These are phyloP conservation scores for Plutomurus gul DNA, from an alignment of 1,140 invertebrate genomes.

Conservation along the genomic window DNA sequence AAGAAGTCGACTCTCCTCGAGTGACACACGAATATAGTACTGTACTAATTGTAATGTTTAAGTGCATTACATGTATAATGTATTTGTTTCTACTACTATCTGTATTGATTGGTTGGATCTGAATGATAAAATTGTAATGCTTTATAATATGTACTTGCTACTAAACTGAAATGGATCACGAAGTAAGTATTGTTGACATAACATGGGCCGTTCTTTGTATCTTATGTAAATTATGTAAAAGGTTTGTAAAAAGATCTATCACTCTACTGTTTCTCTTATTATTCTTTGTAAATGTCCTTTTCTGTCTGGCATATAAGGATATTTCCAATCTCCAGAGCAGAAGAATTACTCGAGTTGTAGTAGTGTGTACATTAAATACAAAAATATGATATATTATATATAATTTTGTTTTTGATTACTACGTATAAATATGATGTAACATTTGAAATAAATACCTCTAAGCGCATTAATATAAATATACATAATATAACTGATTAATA, in stretches of 20 bases:
- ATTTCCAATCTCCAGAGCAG: no score
- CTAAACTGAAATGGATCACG: no score
- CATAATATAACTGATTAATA: constrained; percentile 7
- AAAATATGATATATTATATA: constrained; percentile 13
- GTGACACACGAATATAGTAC: background rate
- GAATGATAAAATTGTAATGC: background rate
- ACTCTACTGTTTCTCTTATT: background rate
- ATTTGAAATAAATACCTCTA: background rate
- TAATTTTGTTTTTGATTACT: background rate
- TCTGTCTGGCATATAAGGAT: no score
- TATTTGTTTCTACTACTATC: no score
- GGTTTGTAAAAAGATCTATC: background rate
- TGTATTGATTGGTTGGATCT: no score
- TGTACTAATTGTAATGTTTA: constrained; percentile 4
- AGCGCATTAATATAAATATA: background rate
- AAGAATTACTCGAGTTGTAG: no score
- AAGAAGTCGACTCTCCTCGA: no score
- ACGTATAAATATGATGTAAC: background rate
- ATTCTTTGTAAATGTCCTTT: no score
- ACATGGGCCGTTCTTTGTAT: background rate
- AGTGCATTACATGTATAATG: background rate
- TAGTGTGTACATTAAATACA: no score
- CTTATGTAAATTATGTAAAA: background rate
- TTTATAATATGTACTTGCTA: no score
- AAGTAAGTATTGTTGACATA: constrained; percentile 2